Percentiles rank a stretch among this genome's conserved stretches.
Evolutionary conservation across 2,113 vertebrate genomes (phyloP).

Genomic region (Callocephalon fimbriatum): DNA sequence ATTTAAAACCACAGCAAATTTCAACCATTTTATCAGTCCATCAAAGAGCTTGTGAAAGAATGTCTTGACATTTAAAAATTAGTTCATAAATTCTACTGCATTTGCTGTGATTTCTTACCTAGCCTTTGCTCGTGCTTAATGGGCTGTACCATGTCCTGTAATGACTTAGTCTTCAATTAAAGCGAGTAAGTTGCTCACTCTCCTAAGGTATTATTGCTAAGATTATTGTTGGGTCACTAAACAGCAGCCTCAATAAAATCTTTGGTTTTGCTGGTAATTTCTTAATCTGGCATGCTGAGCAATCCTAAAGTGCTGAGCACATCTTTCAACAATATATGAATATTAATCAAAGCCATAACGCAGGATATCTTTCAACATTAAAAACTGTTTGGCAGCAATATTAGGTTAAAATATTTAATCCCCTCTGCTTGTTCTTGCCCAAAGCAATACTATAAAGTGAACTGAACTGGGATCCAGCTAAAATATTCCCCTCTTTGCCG

Average conservation of each 20-base stretch:
- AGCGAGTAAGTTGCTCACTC: neutral
- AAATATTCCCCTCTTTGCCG: fast-evolving
- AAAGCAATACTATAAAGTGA: neutral
- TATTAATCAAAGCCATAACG: neutral
- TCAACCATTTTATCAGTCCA: neutral
- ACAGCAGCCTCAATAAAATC: neutral
- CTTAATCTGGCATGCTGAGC: neutral
- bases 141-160: neutral
- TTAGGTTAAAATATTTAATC: neutral
- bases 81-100: neutral
- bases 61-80: neutral
- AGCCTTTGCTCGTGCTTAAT: neutral
- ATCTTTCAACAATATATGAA: neutral
- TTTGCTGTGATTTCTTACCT: neutral
- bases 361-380: neutral
- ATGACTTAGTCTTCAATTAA: neutral
- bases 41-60: neutral
- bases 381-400: neutral
- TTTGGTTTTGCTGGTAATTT: neutral
- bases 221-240: neutral
- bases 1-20: constrained; percentile 12
- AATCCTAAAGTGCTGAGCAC: neutral
- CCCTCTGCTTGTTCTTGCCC: neutral
- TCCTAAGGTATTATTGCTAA: neutral
- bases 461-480: neutral